Conservation (phyloP, 2,113 vertebrate genomes). For the Pycnonotus jocosus region DNA sequence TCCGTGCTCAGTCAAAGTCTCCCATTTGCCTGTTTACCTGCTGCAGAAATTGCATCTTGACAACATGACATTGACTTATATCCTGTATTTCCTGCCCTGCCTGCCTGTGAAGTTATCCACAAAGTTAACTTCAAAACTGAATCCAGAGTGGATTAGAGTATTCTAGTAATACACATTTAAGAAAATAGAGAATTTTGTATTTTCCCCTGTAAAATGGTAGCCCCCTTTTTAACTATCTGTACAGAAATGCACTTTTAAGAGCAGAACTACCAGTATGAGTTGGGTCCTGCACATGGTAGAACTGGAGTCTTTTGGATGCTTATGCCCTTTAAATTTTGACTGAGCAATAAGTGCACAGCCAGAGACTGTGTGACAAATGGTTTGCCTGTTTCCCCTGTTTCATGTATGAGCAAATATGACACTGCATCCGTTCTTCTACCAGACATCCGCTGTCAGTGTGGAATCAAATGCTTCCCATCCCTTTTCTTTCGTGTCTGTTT, state of each 20-base stretch:
- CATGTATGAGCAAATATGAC: not conserved
- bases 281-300: not conserved
- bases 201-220: not conserved
- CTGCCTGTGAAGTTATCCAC: not conserved
- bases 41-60: not conserved
- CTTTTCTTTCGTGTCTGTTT: not conserved
- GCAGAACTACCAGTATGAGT: not conserved
- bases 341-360: not conserved
- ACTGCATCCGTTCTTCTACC: not conserved
- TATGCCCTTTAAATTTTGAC: not conserved
- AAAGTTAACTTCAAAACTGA: not conserved
- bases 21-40: not conserved
- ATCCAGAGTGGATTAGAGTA: not conserved
- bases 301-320: not conserved
- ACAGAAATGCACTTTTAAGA: not conserved
- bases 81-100: not conserved
- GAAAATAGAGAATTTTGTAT: not conserved
- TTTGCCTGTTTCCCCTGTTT: not conserved
- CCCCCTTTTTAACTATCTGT: too few relatives aligned
- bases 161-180: not conserved
- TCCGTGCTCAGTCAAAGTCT: not conserved
- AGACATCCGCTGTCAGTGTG: not conserved
- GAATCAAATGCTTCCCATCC: not conserved
- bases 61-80: not conserved
- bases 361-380: not conserved